Base-by-base conservation (phyloP, 2,888 invertebrate genomes). In the Syrista parreyssii region DNA sequence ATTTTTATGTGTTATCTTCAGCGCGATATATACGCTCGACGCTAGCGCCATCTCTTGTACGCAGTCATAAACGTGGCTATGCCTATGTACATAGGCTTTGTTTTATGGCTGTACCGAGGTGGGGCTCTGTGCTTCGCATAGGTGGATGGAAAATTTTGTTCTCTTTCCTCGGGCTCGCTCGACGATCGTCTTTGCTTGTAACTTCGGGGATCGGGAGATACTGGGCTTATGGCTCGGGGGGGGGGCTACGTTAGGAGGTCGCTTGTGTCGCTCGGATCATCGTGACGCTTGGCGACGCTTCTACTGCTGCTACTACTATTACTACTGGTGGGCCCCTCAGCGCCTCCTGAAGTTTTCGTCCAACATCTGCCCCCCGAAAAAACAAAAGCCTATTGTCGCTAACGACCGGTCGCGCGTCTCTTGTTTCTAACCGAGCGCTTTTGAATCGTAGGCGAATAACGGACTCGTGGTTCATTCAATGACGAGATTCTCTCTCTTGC, bases 281-380 rank as follows among this genome's bases (percentile, higher is more conserved):
- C 55, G 55, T 55, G 55, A 55, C 55, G 55, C 55, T 55, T 23
- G 40, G 40, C 40, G 40, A 40, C 40, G 55, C 23, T 55, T 4
- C 40, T 6, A 4, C 6, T 15, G 1, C 55, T 34, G 6, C 34
- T 9, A 34, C 68, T 12, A 6, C 12, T 4, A 23, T 12, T 68
- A 68, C n/a, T 68, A 32, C 12, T 12, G 30, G 69, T n/a, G 32
- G 71, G 15, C 71, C 71, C 71, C 71, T 33, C 55, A 23, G 55
- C 55, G 55, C 31, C 71, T 71, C 71, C 71, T 71, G 32, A 71
- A 83, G 85, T 86, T 84, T 84, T 83, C 84, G 85, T 82, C 86
- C 88, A 90, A 91, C 91, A 91, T 91, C 91, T 91, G 91, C 90
- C 90, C 88, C 88, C 89, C 91, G 91, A 91, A 91, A 91, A 91